Base-by-base conservation (phyloP, 1,140 invertebrate genomes). In the Hycleus cichorii region DNA sequence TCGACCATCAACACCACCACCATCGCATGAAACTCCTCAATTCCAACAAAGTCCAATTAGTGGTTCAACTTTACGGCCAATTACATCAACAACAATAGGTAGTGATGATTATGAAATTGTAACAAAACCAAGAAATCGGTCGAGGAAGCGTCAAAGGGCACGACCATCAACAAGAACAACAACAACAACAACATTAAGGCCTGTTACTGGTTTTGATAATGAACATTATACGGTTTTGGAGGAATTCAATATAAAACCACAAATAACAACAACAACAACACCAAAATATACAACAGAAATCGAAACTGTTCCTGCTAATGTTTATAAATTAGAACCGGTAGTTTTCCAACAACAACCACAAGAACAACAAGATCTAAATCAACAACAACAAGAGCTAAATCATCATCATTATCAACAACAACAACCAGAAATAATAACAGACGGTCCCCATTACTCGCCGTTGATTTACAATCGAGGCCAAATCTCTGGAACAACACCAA, bases 171-270 rank as follows among this genome's bases (percentile, higher is more conserved):
- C 32, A 46, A 39, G 24, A 38, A 27, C 49, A 26, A 58, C 60
- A 32, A 42, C 40, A 18, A 46, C 48, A 6, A 48, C 55, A 47
- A 49, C 58, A 12, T 44, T 53, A 11, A 50, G 39, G 10, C 54
- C 57, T 26, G 39, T 46, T 18, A 65, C 50, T 9, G 63, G 57
- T 27, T 4, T 47, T 18, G 47, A 47, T 39, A 44, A 57, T 39
- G 54, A 65, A 8, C 57, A 55, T 10, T 69, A 69, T 47, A 69
- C 68, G 6, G 63, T 69, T 11, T 56, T 69, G 27, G 68, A 69
- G 53, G 62, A 69, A 47, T 69, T 70, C 58, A 43, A 50, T 9
- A 46, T 62, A 12, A 57, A 59, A 47, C 49, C 56, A 11, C 27
- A 47, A 47, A 39, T 7, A 39, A 10, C 6, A 39, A 6, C 4